A percentile compares a stretch with the other conserved stretches of the same genome.
Evolutionary conservation across 2,888 invertebrate genomes (phyloP).

Genomic region (Tipula confusa): DNA sequence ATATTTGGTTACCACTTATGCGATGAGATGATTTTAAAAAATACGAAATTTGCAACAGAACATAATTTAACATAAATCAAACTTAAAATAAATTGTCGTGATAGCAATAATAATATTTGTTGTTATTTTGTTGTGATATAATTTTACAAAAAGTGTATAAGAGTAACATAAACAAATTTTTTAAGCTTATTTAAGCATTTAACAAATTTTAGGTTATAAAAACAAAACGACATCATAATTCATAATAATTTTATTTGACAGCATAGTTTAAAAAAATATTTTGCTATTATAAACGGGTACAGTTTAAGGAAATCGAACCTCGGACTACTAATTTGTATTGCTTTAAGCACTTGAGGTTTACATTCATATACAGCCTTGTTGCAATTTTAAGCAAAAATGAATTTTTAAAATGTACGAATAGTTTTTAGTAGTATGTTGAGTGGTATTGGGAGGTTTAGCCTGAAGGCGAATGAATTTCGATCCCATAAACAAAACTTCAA

Average conservation of each 20-base stretch:
- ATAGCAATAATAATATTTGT: background rate
- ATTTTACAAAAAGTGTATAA: background rate
- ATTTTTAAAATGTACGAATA: too few species aligned
- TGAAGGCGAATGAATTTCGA: too few species aligned
- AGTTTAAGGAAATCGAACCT: too few species aligned
- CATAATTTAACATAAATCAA: slow-evolving; percentile 13
- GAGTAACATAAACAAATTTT: background rate
- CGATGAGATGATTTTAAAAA: background rate
- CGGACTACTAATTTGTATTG: too few species aligned
- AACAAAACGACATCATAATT: too few species aligned
- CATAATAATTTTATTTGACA: slow-evolving; percentile 8
- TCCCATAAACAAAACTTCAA: too few species aligned
- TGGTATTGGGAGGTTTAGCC: too few species aligned
- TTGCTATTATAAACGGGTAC: background rate
- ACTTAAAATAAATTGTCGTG: background rate
- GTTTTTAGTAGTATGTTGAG: too few species aligned
- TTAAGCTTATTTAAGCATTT: background rate
- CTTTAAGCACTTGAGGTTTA: too few species aligned
- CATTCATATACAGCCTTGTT: too few species aligned
- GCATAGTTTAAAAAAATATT: background rate
- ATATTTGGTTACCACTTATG: background rate
- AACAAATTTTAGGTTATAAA: background rate
- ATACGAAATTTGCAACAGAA: background rate
- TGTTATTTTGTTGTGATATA: background rate
- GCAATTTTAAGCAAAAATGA: too few species aligned